Evolutionary conservation across 2,113 vertebrate genomes (phyloP).

Genomic region (Xerus inauris): DNA sequence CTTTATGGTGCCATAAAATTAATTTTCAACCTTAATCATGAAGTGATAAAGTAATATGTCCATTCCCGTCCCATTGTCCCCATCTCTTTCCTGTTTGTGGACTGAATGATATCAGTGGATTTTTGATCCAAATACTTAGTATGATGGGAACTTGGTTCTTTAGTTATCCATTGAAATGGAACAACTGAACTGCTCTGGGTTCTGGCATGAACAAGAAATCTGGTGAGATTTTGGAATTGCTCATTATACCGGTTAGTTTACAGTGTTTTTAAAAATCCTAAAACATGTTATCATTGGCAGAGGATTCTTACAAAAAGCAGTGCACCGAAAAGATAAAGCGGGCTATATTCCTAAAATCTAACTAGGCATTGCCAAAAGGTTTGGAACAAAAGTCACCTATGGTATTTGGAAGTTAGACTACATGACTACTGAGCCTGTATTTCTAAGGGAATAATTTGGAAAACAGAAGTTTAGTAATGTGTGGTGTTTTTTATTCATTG

Average conservation of each 20-base stretch:
- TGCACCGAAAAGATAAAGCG: background rate
- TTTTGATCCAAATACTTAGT: background rate
- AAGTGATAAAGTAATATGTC: background rate
- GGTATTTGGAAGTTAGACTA: background rate
- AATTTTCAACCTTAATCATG: background rate
- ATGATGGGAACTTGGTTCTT: background rate
- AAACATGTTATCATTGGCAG: background rate
- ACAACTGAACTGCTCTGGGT: background rate
- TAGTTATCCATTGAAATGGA: background rate
- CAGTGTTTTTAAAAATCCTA: background rate
- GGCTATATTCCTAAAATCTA: background rate
- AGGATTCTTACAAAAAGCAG: background rate
- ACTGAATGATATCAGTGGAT: background rate
- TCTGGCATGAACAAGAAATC: background rate
- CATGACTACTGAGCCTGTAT: background rate
- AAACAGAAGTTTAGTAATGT: background rate
- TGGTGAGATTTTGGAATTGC: background rate
- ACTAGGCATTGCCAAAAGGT: background rate
- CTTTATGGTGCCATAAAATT: background rate
- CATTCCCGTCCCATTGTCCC: background rate
- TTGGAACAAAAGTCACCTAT: background rate
- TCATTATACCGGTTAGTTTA: background rate
- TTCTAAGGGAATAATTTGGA: constrained; percentile 7
- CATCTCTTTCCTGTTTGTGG: background rate
- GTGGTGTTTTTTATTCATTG: background rate